Conservation (phyloP, 2,888 invertebrate species). For the Argyra leucocephala region DNA sequence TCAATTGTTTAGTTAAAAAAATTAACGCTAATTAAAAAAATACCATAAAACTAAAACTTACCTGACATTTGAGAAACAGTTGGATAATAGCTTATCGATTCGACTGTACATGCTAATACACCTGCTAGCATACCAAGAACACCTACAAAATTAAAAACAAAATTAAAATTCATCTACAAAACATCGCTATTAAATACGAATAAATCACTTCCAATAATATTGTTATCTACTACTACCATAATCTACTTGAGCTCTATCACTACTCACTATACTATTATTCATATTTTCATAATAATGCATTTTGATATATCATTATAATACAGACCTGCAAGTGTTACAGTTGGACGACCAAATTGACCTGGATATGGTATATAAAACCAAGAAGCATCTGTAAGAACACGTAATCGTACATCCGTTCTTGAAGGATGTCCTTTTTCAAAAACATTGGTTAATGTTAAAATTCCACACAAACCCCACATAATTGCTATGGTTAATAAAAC, state of each 20-base stretch:
- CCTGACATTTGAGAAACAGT: constrained; percentile 78
- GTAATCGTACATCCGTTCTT: constrained; percentile 61
- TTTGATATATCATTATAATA: not conserved
- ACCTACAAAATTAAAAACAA: constrained; percentile 43
- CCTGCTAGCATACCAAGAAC: constrained; percentile 71
- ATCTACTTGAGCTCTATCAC: no score
- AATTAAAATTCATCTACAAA: not conserved
- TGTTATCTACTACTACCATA: no score
- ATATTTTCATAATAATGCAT: not conserved
- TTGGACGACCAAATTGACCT: constrained; percentile 70
- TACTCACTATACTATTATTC: no score
- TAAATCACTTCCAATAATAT: no score
- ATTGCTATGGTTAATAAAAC: constrained; percentile 64
- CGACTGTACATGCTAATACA: constrained; percentile 67
- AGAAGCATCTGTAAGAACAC: constrained; percentile 60
- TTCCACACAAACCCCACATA: constrained; percentile 66
- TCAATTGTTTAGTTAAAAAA: no score
- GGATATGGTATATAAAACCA: constrained; percentile 78
- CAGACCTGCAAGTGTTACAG: constrained; percentile 50
- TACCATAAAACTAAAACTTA: no score
- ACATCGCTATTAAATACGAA: no score
- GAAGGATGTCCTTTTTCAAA: constrained; percentile 59
- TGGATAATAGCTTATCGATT: constrained; percentile 81
- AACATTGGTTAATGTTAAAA: constrained; percentile 57
- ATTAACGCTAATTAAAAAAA: no score